phyloP scores from a whole-genome alignment of 2,797 vertebrate species.

The Trachurus trachurus region DNA sequence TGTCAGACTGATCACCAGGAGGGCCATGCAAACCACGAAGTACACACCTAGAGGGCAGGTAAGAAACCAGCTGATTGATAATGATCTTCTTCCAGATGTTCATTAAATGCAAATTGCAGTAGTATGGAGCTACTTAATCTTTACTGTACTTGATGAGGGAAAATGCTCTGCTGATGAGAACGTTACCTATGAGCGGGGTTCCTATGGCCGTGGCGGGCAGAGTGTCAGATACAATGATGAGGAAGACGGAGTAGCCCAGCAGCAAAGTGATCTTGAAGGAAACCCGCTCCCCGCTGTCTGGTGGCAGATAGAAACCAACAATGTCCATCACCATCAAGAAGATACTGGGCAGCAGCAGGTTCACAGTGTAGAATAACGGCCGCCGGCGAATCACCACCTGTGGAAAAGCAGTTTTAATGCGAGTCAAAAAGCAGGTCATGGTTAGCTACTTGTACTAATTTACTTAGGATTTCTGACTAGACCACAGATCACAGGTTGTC shows the following conservation, averaged over 20 bases:
- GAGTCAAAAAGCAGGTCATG: not conserved
- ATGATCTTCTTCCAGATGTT: not conserved
- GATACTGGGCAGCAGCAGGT: constrained; percentile 94
- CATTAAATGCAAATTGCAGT: not conserved
- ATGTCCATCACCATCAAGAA: constrained; percentile 98
- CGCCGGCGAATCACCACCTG: constrained; percentile 96
- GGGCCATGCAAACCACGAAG: constrained; percentile 99
- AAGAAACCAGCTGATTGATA: not conserved
- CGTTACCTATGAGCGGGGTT: constrained; percentile 93
- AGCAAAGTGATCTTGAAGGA: constrained; percentile 99
- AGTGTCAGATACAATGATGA: constrained; percentile 97
- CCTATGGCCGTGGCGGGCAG: constrained; percentile 95
- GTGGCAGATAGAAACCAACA: constrained; percentile 96
- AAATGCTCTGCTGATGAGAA: not conserved
- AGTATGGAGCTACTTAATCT: not conserved
- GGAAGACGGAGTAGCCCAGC: constrained; percentile 98
- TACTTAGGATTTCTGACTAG: not conserved
- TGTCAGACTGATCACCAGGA: constrained; percentile 95
- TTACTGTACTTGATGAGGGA: not conserved
- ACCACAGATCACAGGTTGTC: not conserved
- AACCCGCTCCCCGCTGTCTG: constrained; percentile 96
- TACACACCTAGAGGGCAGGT: constrained; percentile 88
- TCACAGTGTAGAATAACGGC: constrained; percentile 96
- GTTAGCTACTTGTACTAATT: not conserved
- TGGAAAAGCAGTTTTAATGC: not conserved